These are phyloP conservation scores for Apis mellifera DNA, from an alignment of 1,140 invertebrate species.

Conservation along the genomic window Amel_HAv3.1 CM009936.2:3766001-3766500, in stretches of 20 bases:
- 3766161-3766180: too few relatives aligned
- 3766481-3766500: slow-evolving; percentile 31
- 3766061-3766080: slow-evolving; percentile 40
- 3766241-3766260: slow-evolving; percentile 8
- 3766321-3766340: not conserved
- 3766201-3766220: too few relatives aligned
- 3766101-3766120: too few relatives aligned
- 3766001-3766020: slow-evolving; percentile 32
- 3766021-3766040: slow-evolving; percentile 15
- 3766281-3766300: slow-evolving; percentile 51
- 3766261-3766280: slow-evolving; percentile 26
- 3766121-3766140: too few relatives aligned
- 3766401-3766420: slow-evolving; percentile 16
- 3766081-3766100: not conserved
- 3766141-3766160: too few relatives aligned
- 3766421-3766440: not conserved
- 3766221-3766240: too few relatives aligned
- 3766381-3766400: slow-evolving; percentile 40
- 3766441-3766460: slow-evolving; percentile 23
- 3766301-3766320: slow-evolving; percentile 23
- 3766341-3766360: not conserved
- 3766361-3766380: too few relatives aligned
- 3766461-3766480: slow-evolving; percentile 48
- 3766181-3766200: too few relatives aligned
- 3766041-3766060: slow-evolving; percentile 42